A percentile compares a stretch with the other conserved stretches of the same genome.
These are phyloP conservation scores for Phoeniculus purpureus DNA, from an alignment of 2,797 vertebrate species.

Conservation along the genomic window DNA sequence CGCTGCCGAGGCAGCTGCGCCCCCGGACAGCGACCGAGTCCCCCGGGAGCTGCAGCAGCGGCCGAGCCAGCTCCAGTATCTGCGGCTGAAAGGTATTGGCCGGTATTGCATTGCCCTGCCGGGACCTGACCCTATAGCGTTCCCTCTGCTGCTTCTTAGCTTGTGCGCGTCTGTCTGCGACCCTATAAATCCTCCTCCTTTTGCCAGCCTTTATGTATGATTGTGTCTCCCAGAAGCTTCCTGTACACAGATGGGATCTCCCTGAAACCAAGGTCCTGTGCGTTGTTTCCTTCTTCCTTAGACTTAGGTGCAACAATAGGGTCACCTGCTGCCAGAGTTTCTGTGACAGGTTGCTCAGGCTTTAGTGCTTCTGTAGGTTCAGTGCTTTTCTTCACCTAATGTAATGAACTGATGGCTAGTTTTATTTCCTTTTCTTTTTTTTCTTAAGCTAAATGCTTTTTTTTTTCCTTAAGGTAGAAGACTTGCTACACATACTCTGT, in stretches of 20 bases:
- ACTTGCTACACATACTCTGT: not conserved
- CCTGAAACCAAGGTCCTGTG: too few relatives aligned
- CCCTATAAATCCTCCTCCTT: accelerated
- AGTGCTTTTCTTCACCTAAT: not conserved
- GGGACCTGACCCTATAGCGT: too few relatives aligned
- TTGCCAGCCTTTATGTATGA: not conserved
- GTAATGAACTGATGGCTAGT: not conserved
- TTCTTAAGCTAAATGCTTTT: not conserved
- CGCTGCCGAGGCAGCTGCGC: slow-evolving; percentile 87
- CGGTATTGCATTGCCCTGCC: not conserved
- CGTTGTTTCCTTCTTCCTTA: not conserved
- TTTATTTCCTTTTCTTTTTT: not conserved
- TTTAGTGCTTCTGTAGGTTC: not conserved
- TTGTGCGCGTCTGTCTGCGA: accelerated
- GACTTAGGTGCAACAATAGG: not conserved
- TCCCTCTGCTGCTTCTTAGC: not conserved
- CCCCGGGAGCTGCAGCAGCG: slow-evolving; percentile 88
- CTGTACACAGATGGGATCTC: accelerated
- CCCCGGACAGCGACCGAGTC: slow-evolving; percentile 82
- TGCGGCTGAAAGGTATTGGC: slow-evolving; percentile 80
- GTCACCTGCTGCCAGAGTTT: not conserved
- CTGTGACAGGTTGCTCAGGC: not conserved
- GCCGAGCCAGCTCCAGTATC: slow-evolving; percentile 85
- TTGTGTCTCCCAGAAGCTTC: not conserved
- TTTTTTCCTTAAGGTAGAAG: not conserved